Evolutionary conservation across 2,888 invertebrate genomes (phyloP), one percentile per base, ranked within the genome.

Genomic region (Eupithecia subfuscata): DNA sequence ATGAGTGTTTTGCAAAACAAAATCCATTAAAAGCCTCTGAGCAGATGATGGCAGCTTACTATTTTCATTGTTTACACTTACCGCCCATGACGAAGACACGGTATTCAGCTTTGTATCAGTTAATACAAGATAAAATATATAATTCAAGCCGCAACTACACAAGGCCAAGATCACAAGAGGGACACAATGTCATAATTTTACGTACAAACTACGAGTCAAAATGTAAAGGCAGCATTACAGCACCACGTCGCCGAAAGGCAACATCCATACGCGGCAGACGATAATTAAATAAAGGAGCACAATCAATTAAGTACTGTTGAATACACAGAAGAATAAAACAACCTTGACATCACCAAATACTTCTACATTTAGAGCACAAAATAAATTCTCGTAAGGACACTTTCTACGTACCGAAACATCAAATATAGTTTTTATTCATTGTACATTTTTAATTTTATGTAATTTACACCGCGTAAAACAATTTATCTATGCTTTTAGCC

Each of bases 271-370:
- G 82, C 87, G 86, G 83, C 85, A 86, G 83, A 86, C 86, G 86
- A 85, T 91, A 91, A 93, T 92, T 92, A 90, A 88, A 90, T 90
- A 89, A 90, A 89, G 85, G 87, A 90, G 88, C 87, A 85, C 85
- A 87, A 89, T 87, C 87, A 92, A 91, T 90, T 75, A 69, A 83
- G 60, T 83, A 82, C 83, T 85, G 84, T 60, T 60, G 84, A 88
- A 83, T 85, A 85, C 81, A 85, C 86, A 85, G 84, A 87, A 87
- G 84, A 86, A 84, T 85, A 87, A 87, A 88, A 86, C 88, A 93
- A 92, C 94, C 93, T 94, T 94, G 93, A 90, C 83, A 86, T 84
- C 85, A 81, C 85, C 87, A 86, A 91, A 90, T 88, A 86, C 83
- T 81, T 85, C 84, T 86, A 88, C 84, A 25, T 25, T 60, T 25